A percentile compares a stretch with the other conserved stretches of the same genome.
Conservation (phyloP, 2,113 vertebrate genomes). For the Etheostoma spectabile region DNA sequence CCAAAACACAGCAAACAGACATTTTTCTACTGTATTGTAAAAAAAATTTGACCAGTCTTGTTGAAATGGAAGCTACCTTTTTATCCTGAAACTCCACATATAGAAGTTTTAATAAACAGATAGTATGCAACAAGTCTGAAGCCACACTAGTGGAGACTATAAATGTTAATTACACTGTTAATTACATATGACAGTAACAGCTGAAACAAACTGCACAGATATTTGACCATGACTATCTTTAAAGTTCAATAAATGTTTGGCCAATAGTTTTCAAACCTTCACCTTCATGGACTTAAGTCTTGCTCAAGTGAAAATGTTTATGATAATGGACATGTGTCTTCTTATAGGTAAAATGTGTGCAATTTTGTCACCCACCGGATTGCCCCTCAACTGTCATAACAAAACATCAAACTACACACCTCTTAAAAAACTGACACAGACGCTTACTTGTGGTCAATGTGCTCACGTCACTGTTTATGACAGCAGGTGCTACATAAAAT, state of each 20-base stretch:
- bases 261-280: background rate
- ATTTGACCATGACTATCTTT: background rate
- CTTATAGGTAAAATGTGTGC: background rate
- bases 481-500: slow-evolving; percentile 46
- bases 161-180: background rate
- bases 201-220: background rate
- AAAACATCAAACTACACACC: background rate
- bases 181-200: background rate
- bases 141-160: background rate
- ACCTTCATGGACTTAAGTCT: background rate
- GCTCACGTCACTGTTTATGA: background rate
- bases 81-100: background rate
- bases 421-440: background rate
- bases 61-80: background rate
- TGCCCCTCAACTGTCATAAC: background rate
- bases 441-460: slow-evolving; percentile 3
- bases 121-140: background rate
- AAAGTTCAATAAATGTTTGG: background rate
- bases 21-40: no score
- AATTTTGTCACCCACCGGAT: background rate
- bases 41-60: background rate
- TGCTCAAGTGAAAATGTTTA: background rate
- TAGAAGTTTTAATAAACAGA: background rate
- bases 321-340: background rate
- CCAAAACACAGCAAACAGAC: no score